A percentile compares a stretch with the other conserved stretches of the same genome.
Conservation (phyloP, 2,797 vertebrate species). For the Chaunax sp. region DNA sequence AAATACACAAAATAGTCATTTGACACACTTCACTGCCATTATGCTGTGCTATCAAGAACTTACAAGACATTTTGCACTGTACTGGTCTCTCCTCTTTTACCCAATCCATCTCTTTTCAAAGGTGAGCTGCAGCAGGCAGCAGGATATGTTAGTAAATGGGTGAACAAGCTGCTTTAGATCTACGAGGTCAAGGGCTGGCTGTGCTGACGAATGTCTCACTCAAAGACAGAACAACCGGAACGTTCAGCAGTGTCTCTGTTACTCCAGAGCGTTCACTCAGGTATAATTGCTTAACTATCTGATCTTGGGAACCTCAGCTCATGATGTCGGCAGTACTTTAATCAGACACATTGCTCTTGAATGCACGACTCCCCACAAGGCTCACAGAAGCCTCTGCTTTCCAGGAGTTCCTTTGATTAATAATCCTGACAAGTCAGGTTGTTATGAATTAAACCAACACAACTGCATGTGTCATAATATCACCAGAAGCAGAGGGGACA, state of each 20-base stretch:
- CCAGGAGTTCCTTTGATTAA: constrained; percentile 70
- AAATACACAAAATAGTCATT: background rate
- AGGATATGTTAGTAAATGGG: constrained; percentile 60
- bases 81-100: background rate
- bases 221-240: constrained; percentile 70
- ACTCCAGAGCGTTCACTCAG: constrained; percentile 26
- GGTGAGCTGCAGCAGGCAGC: constrained; percentile 62
- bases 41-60: background rate
- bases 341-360: constrained; percentile 46
- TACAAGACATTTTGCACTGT: background rate
- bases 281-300: constrained; percentile 51
- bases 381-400: constrained; percentile 46
- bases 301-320: constrained; percentile 28
- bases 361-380: constrained; percentile 35
- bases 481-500: constrained; percentile 53
- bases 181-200: constrained; percentile 73
- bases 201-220: constrained; percentile 71
- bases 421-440: constrained; percentile 73
- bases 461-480: constrained; percentile 62
- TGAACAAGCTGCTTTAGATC: constrained; percentile 57
- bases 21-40: background rate
- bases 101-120: constrained; percentile 34
- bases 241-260: constrained; percentile 56
- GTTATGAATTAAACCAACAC: constrained; percentile 69
- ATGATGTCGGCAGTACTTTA: constrained; percentile 39